Evolutionary conservation across 2,888 invertebrate species (phyloP).

Genomic region (Baronia brevicornis): DNA sequence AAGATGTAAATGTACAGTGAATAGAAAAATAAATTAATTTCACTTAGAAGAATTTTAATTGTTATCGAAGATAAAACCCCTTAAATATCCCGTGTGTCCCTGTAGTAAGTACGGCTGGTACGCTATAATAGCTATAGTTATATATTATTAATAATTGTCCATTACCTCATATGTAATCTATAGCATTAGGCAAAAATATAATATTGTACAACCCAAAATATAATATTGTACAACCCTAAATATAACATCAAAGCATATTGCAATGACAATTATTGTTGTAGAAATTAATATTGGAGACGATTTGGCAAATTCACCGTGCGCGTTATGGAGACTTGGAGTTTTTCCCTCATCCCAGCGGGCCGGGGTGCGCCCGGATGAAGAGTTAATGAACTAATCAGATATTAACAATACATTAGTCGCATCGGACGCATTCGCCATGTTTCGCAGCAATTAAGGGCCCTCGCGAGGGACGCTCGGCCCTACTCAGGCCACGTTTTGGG

Average conservation of each 20-base stretch:
- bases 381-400: conserved; percentile 75
- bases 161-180: too few species aligned
- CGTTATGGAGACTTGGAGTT: conserved; percentile 45
- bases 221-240: conserved; percentile 10
- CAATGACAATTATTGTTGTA: conserved; percentile 50
- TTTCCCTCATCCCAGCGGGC: conserved; percentile 36
- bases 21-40: too few species aligned
- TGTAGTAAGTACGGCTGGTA: too few species aligned
- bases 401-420: conserved; percentile 73
- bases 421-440: conserved; percentile 56
- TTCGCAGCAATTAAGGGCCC: conserved; percentile 29
- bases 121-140: too few species aligned
- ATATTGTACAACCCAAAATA: conserved; percentile 16
- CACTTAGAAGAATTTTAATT: too few species aligned
- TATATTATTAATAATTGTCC: too few species aligned
- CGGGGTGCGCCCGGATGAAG: conserved; percentile 47
- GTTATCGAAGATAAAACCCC: too few species aligned
- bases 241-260: conserved; percentile 24
- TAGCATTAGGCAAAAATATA: too few species aligned
- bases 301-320: conserved; percentile 50
- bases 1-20: too few species aligned
- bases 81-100: too few species aligned
- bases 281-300: conserved; percentile 62
- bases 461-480: conserved; percentile 26
- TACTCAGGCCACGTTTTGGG: conserved; percentile 2